These are phyloP conservation scores for Slavum lentiscoides DNA, from an alignment of 2,888 invertebrate genomes.

Conservation along the genomic window DNA sequence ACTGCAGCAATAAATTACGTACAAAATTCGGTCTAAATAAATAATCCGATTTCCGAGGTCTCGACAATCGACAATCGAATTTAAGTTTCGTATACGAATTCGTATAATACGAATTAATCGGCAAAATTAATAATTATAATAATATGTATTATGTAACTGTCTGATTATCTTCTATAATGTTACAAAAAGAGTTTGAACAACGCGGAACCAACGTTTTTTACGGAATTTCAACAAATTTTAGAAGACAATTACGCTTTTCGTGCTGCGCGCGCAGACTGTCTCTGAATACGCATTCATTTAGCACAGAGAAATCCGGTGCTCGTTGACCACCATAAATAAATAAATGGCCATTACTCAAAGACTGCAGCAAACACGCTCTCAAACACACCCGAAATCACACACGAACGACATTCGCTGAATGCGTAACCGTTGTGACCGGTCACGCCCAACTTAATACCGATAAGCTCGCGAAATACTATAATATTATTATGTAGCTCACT, in stretches of 20 bases:
- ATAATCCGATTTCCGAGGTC: too few relatives aligned
- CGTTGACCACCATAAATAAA: conserved; percentile 1
- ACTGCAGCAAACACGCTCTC: not conserved
- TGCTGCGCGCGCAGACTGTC: not conserved
- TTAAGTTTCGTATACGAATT: too few relatives aligned
- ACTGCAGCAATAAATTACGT: too few relatives aligned
- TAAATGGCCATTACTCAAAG: not conserved
- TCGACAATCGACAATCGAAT: too few relatives aligned
- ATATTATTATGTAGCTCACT: too few relatives aligned
- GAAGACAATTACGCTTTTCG: too few relatives aligned
- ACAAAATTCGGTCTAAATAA: too few relatives aligned
- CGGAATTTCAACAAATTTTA: not conserved
- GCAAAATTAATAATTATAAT: too few relatives aligned
- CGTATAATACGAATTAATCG: too few relatives aligned
- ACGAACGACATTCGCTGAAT: not conserved
- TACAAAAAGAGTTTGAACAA: too few relatives aligned
- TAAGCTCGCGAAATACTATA: not conserved
- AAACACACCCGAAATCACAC: not conserved
- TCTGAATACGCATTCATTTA: not conserved
- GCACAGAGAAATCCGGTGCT: not conserved
- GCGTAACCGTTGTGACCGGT: not conserved
- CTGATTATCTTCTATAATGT: too few relatives aligned
- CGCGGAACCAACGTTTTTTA: not conserved
- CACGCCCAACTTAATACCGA: not conserved
- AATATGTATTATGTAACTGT: too few relatives aligned